Evolutionary conservation across 2,113 vertebrate genomes (phyloP), one percentile per base, ranked within the genome.

Genomic region (Lontra canadensis): DNA sequence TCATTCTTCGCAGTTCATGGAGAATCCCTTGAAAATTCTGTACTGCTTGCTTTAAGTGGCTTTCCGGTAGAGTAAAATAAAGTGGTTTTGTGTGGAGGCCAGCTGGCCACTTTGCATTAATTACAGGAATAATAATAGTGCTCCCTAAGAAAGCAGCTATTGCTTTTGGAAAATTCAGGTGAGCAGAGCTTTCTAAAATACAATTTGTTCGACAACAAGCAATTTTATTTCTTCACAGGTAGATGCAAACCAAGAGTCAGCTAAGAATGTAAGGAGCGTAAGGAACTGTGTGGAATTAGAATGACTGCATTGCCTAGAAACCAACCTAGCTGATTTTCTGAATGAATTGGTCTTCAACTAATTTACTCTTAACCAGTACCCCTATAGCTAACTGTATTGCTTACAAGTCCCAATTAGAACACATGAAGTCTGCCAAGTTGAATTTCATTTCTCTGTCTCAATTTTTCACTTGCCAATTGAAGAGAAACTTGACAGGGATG

Each of bases 51-150:
- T 49, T 25, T 87, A 87, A 87, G 39, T 71, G 29, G 57, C 20
- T 94, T 95, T 87, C 42, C 6, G 74, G 74, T 67, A 79, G 25
- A 87, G 52, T 88, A 55, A 96, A 91, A 88, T 94, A 65, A 85
- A 94, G 9, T 44, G 13, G 17, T 55, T 95, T 92, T 73, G 31
- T 84, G 61, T 87, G 55, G 79, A 92, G 67, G 65, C 36, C 67
- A 92, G n/a, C 39, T 95, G 47, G 61, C 39, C 6, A 73, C n/a
- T 5, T 83, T 79, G 34, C 67, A 65, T 94, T 95, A 83, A 86
- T 85, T 94, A 80, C 20, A 90, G 59, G 63, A 89, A 36, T 57
- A 82, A 87, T 36, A 83, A 36, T 69, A 31, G 52, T 14, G 4
- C 87, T 76, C n/a, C 79, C 71, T 55, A 65, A 74, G 63, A 80